Evolutionary conservation across 1,140 invertebrate species (phyloP).

Genomic region (Lanistes nyassanus): DNA sequence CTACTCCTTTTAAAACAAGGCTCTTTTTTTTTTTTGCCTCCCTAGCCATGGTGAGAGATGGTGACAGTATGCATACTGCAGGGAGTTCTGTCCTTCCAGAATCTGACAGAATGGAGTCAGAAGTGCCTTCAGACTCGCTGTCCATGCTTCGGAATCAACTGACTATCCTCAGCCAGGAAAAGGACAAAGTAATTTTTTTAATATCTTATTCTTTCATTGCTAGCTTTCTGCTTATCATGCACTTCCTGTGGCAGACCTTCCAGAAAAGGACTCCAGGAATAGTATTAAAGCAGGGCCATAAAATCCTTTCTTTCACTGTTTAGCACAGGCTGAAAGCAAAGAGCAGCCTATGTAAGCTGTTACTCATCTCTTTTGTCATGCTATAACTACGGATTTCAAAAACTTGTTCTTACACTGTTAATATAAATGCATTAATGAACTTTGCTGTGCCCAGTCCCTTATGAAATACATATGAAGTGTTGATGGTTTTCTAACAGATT

Average conservation of each 20-base stretch:
- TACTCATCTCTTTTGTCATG: no score
- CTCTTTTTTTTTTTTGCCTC: neutral
- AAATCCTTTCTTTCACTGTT: no score
- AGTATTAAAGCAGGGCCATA: neutral
- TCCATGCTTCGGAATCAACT: conserved; percentile 5
- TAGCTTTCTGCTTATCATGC: no score
- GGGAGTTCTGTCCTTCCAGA: conserved; percentile 34
- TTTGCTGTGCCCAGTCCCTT: neutral
- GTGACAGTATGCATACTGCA: conserved; percentile 16
- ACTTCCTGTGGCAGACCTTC: neutral
- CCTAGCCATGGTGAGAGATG: conserved; percentile 23
- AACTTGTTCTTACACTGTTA: neutral
- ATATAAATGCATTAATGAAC: no score
- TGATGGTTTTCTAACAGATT: conserved; percentile 16
- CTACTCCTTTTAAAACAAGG: no score
- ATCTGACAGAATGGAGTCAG: conserved; percentile 24
- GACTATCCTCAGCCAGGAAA: conserved; percentile 15
- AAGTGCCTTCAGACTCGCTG: neutral
- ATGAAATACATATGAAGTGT: neutral
- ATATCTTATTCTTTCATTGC: no score
- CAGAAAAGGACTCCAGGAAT: neutral
- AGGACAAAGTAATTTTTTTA: conserved; percentile 26
- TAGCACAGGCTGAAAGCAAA: no score
- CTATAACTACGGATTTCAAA: no score
- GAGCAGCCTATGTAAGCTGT: no score